A percentile compares a stretch with the other conserved stretches of the same genome.
These are phyloP conservation scores for Malacoctenus gilli DNA, from an alignment of 2,797 vertebrate genomes.

Conservation along the genomic window DNA sequence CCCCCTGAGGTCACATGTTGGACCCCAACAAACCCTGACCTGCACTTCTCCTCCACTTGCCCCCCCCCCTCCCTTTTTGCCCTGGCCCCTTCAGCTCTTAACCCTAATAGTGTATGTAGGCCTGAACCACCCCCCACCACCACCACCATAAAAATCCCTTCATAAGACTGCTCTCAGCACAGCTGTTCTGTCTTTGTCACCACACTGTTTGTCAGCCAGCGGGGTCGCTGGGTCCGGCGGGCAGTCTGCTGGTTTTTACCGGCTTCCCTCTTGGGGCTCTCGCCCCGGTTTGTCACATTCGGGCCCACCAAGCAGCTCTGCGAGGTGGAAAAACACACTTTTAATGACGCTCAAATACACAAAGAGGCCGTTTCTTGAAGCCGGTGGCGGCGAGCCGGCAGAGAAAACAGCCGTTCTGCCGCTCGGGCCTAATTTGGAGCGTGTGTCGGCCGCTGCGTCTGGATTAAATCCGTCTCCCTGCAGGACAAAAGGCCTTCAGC, in stretches of 20 bases:
- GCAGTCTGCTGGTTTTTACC: conserved; percentile 26
- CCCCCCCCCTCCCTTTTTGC: no score
- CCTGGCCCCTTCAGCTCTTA: background rate
- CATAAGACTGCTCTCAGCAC: conserved; percentile 29
- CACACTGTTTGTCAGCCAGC: conserved; percentile 6
- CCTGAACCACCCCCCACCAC: conserved; percentile 13
- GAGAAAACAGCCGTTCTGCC: conserved; percentile 11
- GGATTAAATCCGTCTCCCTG: conserved; percentile 70
- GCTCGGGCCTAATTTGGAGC: conserved; percentile 46
- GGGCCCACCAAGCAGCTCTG: conserved; percentile 1
- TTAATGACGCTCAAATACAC: conserved; percentile 42
- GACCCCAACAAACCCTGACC: conserved; percentile 48
- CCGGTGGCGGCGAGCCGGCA: background rate
- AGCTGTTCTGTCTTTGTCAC: conserved; percentile 60
- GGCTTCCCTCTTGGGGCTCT: conserved; percentile 22
- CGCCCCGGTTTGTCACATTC: conserved; percentile 15
- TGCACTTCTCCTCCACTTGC: conserved; percentile 41
- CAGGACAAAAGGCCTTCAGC: conserved; percentile 68
- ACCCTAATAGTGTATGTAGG: conserved; percentile 25
- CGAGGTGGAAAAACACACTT: conserved; percentile 19
- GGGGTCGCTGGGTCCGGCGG: conserved; percentile 7
- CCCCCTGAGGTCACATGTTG: conserved; percentile 47
- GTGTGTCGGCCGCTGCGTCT: conserved; percentile 47
- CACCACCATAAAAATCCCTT: conserved; percentile 17
- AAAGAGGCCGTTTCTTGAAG: conserved; percentile 30